Percentiles rank a stretch among this genome's conserved stretches.
These are phyloP conservation scores for Diprion similis DNA, from an alignment of 1,140 invertebrate genomes.

Conservation along the genomic window DNA sequence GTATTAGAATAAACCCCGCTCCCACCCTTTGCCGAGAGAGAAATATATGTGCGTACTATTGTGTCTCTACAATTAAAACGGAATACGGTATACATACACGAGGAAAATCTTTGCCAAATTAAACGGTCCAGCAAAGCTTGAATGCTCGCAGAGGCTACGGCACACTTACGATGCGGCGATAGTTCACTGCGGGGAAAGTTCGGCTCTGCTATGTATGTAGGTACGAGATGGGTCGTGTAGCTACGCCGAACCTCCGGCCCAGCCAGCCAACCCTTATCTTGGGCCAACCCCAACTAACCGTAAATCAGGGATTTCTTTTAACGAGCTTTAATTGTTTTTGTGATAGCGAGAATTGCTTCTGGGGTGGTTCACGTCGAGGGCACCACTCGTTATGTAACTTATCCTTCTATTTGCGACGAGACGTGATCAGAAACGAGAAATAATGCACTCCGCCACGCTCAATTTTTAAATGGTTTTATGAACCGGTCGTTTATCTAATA, in stretches of 20 bases:
- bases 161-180: background rate
- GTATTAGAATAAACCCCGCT: slow-evolving; percentile 2
- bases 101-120: slow-evolving; percentile 1
- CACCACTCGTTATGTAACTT: slow-evolving; percentile 33
- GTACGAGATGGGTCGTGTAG: background rate
- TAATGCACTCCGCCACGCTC: too few relatives aligned
- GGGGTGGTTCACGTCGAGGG: slow-evolving; percentile 45
- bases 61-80: background rate
- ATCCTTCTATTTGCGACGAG: background rate
- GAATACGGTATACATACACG: background rate
- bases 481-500: too few relatives aligned
- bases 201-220: background rate
- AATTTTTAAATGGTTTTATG: too few relatives aligned
- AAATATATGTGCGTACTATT: background rate
- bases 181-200: background rate
- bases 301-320: slow-evolving; percentile 64
- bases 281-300: slow-evolving; percentile 37
- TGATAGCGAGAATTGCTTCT: slow-evolving; percentile 55
- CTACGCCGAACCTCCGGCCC: background rate
- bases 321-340: slow-evolving; percentile 63
- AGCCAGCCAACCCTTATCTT: slow-evolving; percentile 51
- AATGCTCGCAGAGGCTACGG: background rate
- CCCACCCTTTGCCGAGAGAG: background rate
- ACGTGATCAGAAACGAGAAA: background rate
- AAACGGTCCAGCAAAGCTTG: background rate